Percentiles rank a stretch among this genome's conserved stretches.
Conservation (phyloP, 2,888 invertebrate species). For the Hypercompe scribonia region DNA sequence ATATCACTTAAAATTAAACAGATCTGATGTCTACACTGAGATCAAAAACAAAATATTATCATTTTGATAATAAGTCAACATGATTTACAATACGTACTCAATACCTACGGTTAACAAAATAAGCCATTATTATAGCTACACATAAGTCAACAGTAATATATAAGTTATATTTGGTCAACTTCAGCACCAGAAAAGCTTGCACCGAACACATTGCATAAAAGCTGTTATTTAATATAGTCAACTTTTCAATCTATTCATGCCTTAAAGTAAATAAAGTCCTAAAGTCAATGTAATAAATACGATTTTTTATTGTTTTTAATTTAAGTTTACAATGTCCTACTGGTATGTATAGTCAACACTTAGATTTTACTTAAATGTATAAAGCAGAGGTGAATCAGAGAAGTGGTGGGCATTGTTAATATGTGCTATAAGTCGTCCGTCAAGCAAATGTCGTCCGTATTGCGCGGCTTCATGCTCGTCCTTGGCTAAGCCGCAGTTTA, state of each 20-base stretch:
- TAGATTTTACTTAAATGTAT: conserved; percentile 88
- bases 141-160: conserved; percentile 16
- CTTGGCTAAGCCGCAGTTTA: conserved; percentile 92
- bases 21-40: conserved; percentile 29
- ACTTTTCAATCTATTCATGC: background rate
- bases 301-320: background rate
- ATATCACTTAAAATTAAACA: conserved; percentile 38
- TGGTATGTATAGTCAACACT: background rate
- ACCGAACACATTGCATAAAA: conserved; percentile 27
- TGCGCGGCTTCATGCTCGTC: conserved; percentile 92
- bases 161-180: conserved; percentile 39
- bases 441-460: conserved; percentile 94
- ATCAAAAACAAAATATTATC: conserved; percentile 18
- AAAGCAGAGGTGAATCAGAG: conserved; percentile 93
- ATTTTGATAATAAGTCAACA: conserved; percentile 16
- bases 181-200: conserved; percentile 46
- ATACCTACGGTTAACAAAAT: conserved; percentile 12
- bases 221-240: background rate
- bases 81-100: conserved; percentile 26
- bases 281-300: background rate
- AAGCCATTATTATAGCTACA: conserved; percentile 23
- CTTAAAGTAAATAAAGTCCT: background rate
- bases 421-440: conserved; percentile 94
- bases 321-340: background rate
- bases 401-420: conserved; percentile 94